These are phyloP conservation scores for Prunella strophiata DNA, from an alignment of 2,797 vertebrate genomes.

Conservation along the genomic window DNA sequence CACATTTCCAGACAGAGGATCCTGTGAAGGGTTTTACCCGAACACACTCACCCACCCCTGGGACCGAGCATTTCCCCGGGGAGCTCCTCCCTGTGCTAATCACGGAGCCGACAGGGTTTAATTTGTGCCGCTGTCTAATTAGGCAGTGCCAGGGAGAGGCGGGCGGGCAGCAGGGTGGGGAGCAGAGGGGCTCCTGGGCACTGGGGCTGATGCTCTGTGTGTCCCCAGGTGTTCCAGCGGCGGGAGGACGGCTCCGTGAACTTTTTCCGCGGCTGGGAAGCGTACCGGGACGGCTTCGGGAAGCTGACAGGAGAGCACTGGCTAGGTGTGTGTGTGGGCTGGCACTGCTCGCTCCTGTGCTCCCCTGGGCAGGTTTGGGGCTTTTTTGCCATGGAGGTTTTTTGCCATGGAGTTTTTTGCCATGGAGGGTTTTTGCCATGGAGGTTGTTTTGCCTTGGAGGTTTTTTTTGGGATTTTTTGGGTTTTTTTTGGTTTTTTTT, in stretches of 20 bases:
- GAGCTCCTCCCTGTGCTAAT: background rate
- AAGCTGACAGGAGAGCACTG: slow-evolving; percentile 97
- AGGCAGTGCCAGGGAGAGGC: background rate
- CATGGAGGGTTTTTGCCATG: no score
- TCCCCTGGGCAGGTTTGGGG: fast-evolving
- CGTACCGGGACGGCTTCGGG: slow-evolving; percentile 93
- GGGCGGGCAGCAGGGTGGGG: background rate
- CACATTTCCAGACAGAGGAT: background rate
- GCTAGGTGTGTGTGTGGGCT: slow-evolving; percentile 85
- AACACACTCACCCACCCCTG: fast-evolving
- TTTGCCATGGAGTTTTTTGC: no score
- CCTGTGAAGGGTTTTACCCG: background rate
- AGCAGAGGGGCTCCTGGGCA: background rate
- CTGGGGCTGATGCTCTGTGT: fast-evolving
- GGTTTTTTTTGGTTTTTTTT: no score
- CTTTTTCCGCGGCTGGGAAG: slow-evolving; percentile 96
- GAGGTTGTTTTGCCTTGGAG: no score
- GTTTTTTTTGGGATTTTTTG: no score
- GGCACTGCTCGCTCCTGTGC: fast-evolving
- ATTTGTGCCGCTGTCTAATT: background rate
- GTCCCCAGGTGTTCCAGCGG: slow-evolving; percentile 90
- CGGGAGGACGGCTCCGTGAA: slow-evolving; percentile 93
- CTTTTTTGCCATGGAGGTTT: background rate
- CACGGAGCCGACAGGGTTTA: background rate
- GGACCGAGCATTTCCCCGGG: background rate